phyloP scores from a whole-genome alignment of 2,113 vertebrate genomes.

The Oryzias celebensis region DNA sequence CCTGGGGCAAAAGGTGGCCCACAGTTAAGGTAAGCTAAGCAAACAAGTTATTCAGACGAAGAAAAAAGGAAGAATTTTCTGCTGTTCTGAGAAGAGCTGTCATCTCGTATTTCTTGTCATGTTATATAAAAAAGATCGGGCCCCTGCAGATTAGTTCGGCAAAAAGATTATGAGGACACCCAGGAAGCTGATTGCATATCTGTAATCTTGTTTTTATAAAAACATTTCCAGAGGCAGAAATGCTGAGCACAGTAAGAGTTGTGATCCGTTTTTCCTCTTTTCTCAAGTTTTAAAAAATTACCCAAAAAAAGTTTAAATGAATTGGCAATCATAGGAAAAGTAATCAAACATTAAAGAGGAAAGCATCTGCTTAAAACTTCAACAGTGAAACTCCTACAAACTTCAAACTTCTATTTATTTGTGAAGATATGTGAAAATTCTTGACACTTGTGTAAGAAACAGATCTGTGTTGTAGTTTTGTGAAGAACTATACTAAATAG shows the following conservation, averaged over 20 bases:
- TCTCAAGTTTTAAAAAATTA: too few relatives aligned
- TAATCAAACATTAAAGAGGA: too few relatives aligned
- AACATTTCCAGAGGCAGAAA: slow-evolving; percentile 41
- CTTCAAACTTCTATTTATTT: too few relatives aligned
- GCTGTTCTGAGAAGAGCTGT: slow-evolving; percentile 28
- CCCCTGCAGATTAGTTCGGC: slow-evolving; percentile 29
- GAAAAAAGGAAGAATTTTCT: slow-evolving; percentile 4
- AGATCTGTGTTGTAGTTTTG: too few relatives aligned
- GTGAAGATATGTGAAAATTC: too few relatives aligned
- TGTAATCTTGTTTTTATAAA: slow-evolving; percentile 50
- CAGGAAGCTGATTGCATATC: slow-evolving; percentile 46
- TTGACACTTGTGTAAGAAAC: too few relatives aligned
- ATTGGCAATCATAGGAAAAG: too few relatives aligned
- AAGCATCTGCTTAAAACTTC: too few relatives aligned
- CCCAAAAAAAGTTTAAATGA: too few relatives aligned
- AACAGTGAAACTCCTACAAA: too few relatives aligned
- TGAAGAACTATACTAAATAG: too few relatives aligned
- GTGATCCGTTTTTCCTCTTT: too few relatives aligned
- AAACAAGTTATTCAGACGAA: slow-evolving; percentile 27
- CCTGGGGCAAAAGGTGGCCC: slow-evolving; percentile 1
- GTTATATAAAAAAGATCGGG: slow-evolving; percentile 21
- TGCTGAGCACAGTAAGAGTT: neutral
- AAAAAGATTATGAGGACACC: slow-evolving; percentile 27
- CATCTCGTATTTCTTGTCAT: slow-evolving; percentile 21
- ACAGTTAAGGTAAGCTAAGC: slow-evolving; percentile 25